Percentiles rank a stretch among this genome's conserved stretches.
Conservation (phyloP, 2,113 vertebrate species). For the Leiothrix lutea region DNA sequence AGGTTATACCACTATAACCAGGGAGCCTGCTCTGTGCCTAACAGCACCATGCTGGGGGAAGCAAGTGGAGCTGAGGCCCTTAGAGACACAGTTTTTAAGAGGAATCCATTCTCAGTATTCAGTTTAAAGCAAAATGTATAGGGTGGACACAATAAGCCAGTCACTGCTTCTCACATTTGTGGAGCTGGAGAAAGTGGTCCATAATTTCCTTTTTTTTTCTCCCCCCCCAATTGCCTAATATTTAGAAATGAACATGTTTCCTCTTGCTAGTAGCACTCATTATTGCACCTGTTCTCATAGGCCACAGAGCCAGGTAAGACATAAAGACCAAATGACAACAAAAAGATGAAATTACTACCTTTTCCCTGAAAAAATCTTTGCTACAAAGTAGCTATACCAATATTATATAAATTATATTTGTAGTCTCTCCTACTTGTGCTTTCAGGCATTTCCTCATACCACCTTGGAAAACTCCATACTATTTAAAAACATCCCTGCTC, state of each 20-base stretch:
- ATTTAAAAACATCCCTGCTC: background rate
- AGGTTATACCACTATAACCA: background rate
- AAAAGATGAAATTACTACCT: background rate
- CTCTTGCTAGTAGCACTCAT: background rate
- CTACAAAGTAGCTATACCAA: background rate
- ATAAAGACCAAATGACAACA: background rate
- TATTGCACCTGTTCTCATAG: background rate
- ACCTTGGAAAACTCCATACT: background rate
- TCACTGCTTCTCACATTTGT: background rate
- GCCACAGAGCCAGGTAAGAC: background rate
- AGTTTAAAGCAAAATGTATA: background rate
- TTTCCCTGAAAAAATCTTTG: background rate
- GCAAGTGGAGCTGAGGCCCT: background rate
- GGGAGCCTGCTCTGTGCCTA: background rate
- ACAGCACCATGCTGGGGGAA: background rate
- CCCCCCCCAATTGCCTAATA: background rate
- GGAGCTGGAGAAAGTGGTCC: background rate
- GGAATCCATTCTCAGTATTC: background rate
- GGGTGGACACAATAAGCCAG: background rate
- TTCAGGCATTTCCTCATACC: slow-evolving; percentile 10
- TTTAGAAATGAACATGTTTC: background rate
- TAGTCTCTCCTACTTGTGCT: background rate
- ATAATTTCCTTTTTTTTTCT: background rate
- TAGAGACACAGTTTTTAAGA: background rate
- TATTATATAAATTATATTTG: background rate